Percentiles rank a stretch among this genome's conserved stretches.
Conservation (phyloP, 2,888 invertebrate species). For the Melinaea marsaeus region DNA sequence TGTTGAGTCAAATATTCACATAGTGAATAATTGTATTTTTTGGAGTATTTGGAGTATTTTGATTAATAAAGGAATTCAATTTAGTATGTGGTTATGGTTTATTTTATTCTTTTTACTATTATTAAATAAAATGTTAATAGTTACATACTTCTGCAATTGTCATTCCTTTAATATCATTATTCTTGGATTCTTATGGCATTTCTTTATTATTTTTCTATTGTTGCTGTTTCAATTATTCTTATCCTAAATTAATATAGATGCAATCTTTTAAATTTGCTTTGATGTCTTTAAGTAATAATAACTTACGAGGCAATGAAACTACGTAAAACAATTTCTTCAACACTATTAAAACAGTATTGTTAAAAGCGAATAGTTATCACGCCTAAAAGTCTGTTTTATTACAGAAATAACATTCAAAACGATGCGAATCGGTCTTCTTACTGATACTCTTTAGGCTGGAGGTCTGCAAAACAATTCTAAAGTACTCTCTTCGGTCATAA, state of each 20-base stretch:
- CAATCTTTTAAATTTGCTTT: slow-evolving; percentile 2
- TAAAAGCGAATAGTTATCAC: slow-evolving; percentile 15
- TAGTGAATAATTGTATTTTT: too few species aligned
- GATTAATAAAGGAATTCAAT: too few species aligned
- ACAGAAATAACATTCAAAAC: slow-evolving; percentile 10
- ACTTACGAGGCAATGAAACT: slow-evolving; percentile 8
- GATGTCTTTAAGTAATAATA: slow-evolving; percentile 8
- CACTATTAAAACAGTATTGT: slow-evolving; percentile 18
- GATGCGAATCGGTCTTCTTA: slow-evolving; percentile 87
- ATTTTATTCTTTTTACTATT: too few species aligned
- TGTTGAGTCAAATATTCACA: too few species aligned
- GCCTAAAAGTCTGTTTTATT: slow-evolving; percentile 13
- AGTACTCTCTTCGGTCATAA: slow-evolving; percentile 97
- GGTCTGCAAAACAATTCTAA: slow-evolving; percentile 94
- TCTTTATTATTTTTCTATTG: too few species aligned
- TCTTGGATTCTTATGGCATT: too few species aligned
- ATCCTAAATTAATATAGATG: background rate
- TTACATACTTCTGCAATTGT: too few species aligned
- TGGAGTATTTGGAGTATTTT: too few species aligned
- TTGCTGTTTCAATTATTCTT: too few species aligned
- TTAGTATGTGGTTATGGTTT: too few species aligned
- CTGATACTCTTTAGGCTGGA: slow-evolving; percentile 80
- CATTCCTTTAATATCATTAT: too few species aligned
- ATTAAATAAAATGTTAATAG: too few species aligned
- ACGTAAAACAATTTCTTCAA: slow-evolving; percentile 19